Conservation (phyloP, 2,113 vertebrate species). For the Asarcornis scutulata region DNA sequence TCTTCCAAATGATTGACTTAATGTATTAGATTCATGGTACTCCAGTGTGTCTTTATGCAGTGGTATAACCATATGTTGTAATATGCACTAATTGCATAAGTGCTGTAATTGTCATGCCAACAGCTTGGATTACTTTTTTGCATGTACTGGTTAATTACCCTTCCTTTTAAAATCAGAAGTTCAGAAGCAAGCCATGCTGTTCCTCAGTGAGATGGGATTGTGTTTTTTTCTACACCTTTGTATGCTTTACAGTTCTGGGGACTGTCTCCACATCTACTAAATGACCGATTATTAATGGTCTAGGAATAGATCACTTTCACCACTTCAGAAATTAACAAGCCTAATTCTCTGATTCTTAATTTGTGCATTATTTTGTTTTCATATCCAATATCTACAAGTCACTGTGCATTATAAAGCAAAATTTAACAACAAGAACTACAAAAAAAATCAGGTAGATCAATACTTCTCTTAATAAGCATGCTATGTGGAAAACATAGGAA, state of each 20-base stretch:
- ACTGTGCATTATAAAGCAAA: not conserved
- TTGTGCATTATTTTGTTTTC: not conserved
- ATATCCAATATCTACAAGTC: not conserved
- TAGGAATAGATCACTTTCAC: not conserved
- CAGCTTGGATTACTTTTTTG: not conserved
- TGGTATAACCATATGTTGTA: not conserved
- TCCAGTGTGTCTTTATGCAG: not conserved
- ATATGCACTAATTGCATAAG: not conserved
- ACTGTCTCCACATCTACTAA: not conserved
- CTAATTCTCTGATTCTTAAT: not conserved
- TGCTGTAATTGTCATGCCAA: not conserved
- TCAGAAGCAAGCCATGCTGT: not conserved
- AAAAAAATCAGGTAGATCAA: not conserved
- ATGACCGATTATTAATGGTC: not conserved
- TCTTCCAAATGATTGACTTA: constrained; percentile 2
- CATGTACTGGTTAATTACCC: not conserved
- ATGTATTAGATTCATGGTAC: not conserved
- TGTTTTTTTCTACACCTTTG: not conserved
- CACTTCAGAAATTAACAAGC: not conserved
- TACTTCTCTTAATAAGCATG: not conserved
- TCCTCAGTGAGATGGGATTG: not conserved
- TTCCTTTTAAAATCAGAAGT: not conserved
- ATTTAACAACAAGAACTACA: not conserved
- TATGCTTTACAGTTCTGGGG: not conserved
- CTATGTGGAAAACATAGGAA: not conserved